These are phyloP conservation scores for Antennarius striatus DNA, from an alignment of 2,113 vertebrate genomes.

Conservation along the genomic window DNA sequence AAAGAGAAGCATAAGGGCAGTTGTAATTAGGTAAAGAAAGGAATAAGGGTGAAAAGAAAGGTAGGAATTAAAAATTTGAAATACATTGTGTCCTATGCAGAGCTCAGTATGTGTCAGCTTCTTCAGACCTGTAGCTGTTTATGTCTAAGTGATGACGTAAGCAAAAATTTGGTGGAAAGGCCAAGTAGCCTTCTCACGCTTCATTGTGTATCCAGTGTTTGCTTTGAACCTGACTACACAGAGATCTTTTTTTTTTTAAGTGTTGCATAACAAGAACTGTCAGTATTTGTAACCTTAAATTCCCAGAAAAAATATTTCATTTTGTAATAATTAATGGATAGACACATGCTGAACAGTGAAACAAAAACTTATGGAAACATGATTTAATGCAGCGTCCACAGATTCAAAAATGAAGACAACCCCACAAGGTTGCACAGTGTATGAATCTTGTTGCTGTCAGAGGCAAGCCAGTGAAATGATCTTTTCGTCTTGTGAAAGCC, in stretches of 20 bases:
- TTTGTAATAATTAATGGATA: not conserved
- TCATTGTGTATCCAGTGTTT: slow-evolving; percentile 46
- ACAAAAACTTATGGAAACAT: slow-evolving; percentile 33
- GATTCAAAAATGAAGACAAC: slow-evolving; percentile 39
- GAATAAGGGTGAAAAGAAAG: slow-evolving; percentile 55
- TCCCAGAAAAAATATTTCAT: slow-evolving; percentile 28
- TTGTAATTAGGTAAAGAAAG: slow-evolving; percentile 74
- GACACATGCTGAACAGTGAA: slow-evolving; percentile 11
- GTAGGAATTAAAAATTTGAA: slow-evolving; percentile 46
- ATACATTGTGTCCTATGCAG: slow-evolving; percentile 61
- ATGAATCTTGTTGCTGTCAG: slow-evolving; percentile 44
- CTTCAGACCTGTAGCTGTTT: slow-evolving; percentile 42
- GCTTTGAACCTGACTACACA: slow-evolving; percentile 53
- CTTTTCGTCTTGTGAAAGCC: not conserved
- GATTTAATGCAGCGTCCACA: slow-evolving; percentile 47
- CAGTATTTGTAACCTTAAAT: not conserved
- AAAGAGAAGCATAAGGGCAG: slow-evolving; percentile 56
- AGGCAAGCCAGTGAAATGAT: slow-evolving; percentile 37
- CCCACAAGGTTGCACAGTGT: slow-evolving; percentile 42
- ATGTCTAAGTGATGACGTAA: slow-evolving; percentile 43
- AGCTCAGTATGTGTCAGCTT: slow-evolving; percentile 24
- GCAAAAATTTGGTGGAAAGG: slow-evolving; percentile 51
- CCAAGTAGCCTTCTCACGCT: slow-evolving; percentile 47
- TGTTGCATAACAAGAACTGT: no score
- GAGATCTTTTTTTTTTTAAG: not conserved